Evolutionary conservation across 2,888 invertebrate species (phyloP).

Genomic region (Nephrotoma guestfalica): DNA sequence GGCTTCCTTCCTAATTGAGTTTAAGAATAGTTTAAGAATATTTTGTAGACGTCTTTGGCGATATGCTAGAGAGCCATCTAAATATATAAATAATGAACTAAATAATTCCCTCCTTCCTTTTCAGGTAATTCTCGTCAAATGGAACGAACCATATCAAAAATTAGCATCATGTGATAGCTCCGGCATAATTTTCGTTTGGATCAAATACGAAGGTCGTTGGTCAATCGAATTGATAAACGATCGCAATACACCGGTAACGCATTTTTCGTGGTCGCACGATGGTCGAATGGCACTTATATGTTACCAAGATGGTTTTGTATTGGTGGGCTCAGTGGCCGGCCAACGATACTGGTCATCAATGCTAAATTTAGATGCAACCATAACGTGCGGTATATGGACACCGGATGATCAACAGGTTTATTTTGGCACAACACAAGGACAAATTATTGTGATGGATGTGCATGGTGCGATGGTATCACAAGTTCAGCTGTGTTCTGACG

Average conservation of each 20-base stretch:
- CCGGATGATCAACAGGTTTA: constrained; percentile 96
- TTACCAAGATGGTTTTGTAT: constrained; percentile 95
- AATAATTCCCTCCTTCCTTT: constrained; percentile 8
- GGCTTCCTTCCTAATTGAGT: too few species aligned
- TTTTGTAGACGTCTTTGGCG: too few species aligned
- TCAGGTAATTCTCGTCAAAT: constrained; percentile 86
- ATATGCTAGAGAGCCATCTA: too few species aligned
- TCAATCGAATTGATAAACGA: constrained; percentile 98
- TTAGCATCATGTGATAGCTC: constrained; percentile 94
- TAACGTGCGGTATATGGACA: constrained; percentile 96
- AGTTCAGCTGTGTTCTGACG: constrained; percentile 65
- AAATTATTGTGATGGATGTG: constrained; percentile 93
- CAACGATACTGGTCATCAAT: constrained; percentile 98
- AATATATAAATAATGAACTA: too few species aligned
- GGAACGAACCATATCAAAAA: constrained; percentile 98
- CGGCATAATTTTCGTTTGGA: constrained; percentile 98
- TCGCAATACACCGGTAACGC: constrained; percentile 89
- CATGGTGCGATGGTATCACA: constrained; percentile 92
- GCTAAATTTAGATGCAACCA: constrained; percentile 84
- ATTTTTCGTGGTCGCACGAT: constrained; percentile 98
- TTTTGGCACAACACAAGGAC: constrained; percentile 88
- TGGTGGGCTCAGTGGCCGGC: constrained; percentile 94
- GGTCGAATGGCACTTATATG: constrained; percentile 97
- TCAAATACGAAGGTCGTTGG: constrained; percentile 98
- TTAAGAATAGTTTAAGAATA: too few species aligned